Percentiles rank a stretch among this genome's conserved stretches.
These are phyloP conservation scores for Diabrotica balteata DNA, from an alignment of 2,888 invertebrate genomes.

Conservation along the genomic window DNA sequence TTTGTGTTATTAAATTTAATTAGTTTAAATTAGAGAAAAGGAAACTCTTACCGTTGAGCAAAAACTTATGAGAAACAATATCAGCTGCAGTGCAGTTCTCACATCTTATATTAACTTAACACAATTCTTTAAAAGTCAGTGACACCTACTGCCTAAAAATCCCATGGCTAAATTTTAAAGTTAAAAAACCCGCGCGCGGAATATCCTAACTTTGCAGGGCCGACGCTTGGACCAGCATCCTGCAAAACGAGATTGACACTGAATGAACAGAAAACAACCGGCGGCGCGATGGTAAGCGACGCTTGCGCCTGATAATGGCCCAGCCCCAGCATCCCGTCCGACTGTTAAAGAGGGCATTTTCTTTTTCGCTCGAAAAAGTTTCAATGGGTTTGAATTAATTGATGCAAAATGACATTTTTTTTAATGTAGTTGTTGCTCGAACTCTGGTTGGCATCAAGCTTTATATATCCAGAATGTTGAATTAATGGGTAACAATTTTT, in stretches of 20 bases:
- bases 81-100: not conserved
- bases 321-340: conserved; percentile 28
- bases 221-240: conserved; percentile 16
- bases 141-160: not conserved
- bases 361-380: conserved; percentile 9
- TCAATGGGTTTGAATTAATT: conserved; percentile 8
- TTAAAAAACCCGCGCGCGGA: conserved; percentile 21
- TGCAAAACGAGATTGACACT: conserved; percentile 23
- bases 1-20: too few relatives aligned
- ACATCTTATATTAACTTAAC: not conserved
- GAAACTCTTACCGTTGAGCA: not conserved
- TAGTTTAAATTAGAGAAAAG: too few relatives aligned
- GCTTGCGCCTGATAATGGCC: conserved; percentile 25
- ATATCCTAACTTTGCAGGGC: not conserved
- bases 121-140: not conserved
- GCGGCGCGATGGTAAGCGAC: conserved; percentile 20
- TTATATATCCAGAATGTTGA: too few relatives aligned
- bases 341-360: conserved; percentile 17
- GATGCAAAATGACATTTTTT: conserved; percentile 1
- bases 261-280: conserved; percentile 24
- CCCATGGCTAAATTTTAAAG: conserved; percentile 1
- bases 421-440: not conserved
- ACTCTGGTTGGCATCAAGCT: too few relatives aligned
- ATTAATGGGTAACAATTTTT: too few relatives aligned
- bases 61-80: not conserved